phyloP scores from a whole-genome alignment of 2,113 vertebrate genomes.

The Otolemur garnettii region DNA sequence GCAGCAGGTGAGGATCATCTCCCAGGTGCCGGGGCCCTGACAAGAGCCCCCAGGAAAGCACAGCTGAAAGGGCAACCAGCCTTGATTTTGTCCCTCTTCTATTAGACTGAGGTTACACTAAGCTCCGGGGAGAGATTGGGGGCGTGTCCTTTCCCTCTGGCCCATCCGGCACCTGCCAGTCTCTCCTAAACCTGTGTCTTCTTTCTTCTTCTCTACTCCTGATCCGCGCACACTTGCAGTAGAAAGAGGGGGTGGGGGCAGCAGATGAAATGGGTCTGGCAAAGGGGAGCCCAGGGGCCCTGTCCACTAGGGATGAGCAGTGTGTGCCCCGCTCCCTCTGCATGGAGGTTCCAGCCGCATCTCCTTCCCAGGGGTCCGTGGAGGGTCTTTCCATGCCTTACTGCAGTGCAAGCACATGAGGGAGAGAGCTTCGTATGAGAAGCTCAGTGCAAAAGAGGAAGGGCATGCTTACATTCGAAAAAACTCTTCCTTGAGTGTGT shows the following conservation, averaged over 20 bases:
- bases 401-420: accelerated
- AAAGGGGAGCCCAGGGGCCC: background rate
- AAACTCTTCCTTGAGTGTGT: background rate
- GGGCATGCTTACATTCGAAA: background rate
- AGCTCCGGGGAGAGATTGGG: background rate
- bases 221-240: background rate
- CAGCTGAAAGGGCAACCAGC: background rate
- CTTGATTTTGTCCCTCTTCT: background rate
- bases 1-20: background rate
- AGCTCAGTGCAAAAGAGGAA: background rate
- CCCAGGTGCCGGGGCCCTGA: background rate
- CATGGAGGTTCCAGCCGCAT: background rate
- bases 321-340: too few species aligned
- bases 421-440: background rate
- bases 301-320: background rate
- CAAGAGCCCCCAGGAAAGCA: background rate
- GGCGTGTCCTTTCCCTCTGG: too few species aligned
- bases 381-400: background rate
- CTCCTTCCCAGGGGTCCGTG: background rate
- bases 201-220: too few species aligned
- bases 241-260: background rate
- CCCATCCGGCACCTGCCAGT: background rate
- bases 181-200: too few species aligned
- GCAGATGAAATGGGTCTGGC: background rate
- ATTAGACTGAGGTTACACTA: too few species aligned